Conservation (phyloP, 1,140 invertebrate genomes). For the Arion vulgaris region DNA sequence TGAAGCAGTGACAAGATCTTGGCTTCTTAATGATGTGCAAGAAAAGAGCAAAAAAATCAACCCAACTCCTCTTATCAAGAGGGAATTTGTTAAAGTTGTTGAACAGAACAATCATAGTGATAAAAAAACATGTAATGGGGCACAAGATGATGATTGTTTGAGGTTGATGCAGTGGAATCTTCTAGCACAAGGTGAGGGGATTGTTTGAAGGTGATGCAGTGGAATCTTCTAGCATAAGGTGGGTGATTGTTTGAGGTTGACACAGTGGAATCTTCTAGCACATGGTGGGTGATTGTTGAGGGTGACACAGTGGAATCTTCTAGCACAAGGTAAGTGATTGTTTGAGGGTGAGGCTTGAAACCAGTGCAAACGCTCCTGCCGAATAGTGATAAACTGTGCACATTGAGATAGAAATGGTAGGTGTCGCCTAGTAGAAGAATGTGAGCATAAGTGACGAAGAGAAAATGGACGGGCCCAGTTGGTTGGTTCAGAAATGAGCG, state of each 20-base stretch:
- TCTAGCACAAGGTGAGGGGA: slow-evolving; percentile 81
- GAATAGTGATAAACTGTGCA: no score
- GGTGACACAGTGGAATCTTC: slow-evolving; percentile 84
- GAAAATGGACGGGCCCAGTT: no score
- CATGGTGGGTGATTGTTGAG: no score
- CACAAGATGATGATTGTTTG: slow-evolving; percentile 56
- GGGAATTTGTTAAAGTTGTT: slow-evolving; percentile 14
- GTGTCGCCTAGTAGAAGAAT: no score
- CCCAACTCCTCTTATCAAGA: background rate
- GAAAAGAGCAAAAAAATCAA: slow-evolving; percentile 17
- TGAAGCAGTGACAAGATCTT: background rate
- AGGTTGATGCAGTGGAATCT: slow-evolving; percentile 85
- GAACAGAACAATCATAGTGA: background rate
- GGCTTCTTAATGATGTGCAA: background rate
- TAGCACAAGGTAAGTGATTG: slow-evolving; percentile 81
- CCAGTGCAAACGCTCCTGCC: no score
- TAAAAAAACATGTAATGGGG: background rate
- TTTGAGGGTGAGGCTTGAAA: no score
- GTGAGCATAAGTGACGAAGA: no score
- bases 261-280: background rate
- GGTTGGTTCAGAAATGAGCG: no score
- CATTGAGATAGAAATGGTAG: no score
- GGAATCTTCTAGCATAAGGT: slow-evolving; percentile 86
- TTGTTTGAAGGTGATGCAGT: slow-evolving; percentile 80
- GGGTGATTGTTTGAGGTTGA: background rate